Evolutionary conservation across 2,113 vertebrate genomes (phyloP).

Genomic region (Furnarius figulus): DNA sequence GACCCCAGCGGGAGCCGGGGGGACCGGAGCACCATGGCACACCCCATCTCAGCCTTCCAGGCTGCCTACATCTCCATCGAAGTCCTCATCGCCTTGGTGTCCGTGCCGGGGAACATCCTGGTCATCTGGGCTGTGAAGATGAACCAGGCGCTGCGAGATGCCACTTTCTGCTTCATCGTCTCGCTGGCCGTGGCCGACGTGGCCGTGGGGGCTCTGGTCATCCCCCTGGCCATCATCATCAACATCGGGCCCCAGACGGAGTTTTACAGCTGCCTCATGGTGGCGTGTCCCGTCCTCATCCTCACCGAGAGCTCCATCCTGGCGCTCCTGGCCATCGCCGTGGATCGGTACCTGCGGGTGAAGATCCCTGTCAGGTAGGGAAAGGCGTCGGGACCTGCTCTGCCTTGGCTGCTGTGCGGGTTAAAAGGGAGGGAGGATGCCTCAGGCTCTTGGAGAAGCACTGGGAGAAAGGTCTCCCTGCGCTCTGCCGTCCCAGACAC

Average conservation of each 20-base stretch:
- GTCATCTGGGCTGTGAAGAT: constrained; percentile 97
- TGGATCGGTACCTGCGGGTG: constrained; percentile 95
- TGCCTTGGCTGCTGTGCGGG: neutral
- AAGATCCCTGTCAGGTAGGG: constrained; percentile 95
- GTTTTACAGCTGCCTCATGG: constrained; percentile 92
- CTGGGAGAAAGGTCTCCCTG: neutral
- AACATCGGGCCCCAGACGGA: constrained; percentile 85
- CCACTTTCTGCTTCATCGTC: constrained; percentile 95
- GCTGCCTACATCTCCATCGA: constrained; percentile 90
- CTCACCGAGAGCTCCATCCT: constrained; percentile 98
- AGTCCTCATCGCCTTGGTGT: constrained; percentile 89
- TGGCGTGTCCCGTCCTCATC: constrained; percentile 90
- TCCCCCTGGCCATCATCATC: constrained; percentile 93
- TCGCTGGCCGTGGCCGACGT: constrained; percentile 94
- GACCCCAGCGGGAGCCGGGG: neutral
- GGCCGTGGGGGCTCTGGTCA: constrained; percentile 93
- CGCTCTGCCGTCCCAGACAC: fast-evolving
- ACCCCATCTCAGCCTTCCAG: constrained; percentile 74
- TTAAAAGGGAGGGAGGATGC: neutral
- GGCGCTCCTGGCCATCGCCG: constrained; percentile 92
- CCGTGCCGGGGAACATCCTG: constrained; percentile 93
- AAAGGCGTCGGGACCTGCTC: fast-evolving
- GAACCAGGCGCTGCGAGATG: constrained; percentile 89
- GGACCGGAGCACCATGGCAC: constrained; percentile 75
- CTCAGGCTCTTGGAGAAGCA: neutral